Evolutionary conservation across 2,888 invertebrate genomes (phyloP), one percentile per base, ranked within the genome.

Genomic region (Idaea biselata): DNA sequence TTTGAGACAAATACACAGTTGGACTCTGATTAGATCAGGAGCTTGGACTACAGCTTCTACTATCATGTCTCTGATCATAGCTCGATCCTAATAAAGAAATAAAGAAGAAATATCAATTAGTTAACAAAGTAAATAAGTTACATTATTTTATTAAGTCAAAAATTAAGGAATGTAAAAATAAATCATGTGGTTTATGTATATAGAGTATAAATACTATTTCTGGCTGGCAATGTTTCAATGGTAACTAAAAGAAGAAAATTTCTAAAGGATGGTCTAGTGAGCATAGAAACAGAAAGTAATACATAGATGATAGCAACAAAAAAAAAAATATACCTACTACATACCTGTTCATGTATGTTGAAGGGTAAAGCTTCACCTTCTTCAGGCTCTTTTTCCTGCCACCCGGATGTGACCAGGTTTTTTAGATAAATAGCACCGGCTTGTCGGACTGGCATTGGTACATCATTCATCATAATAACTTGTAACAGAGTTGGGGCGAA

Each of bases 351-450:
- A 77, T 99, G 99, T 76, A 99, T 95, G 72, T 95, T 95, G 89
- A 98, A 99, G 18, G 96, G 95, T 64, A 95, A 91, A 4, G 95
- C 95, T 70, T 95, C 95, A 11, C 95, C 95, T 58, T 94, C 94
- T 71, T 96, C 96, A 0, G 93, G 91, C 77, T 97, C 97, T 73
- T 95, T 95, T 73, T 97, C 97, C 69, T 95, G 95, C 99, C 99
- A 99, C 87, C 95, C 96, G 77, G 95, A 95, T 32, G 95, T 95
- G 63, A 99, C 93, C 82, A 98, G 94, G 92, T 99, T 99, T 92
- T 99, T 99, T 71, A 99, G 93, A 91, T 99, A 99, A 73, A 99
- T 97, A 55, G 97, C 99, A 76, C 98, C 98, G 69, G 99, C 99
- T 93, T 99, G 99, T 69, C 99, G 93, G 0, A 99, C 96, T 69